Evolutionary conservation across 2,888 invertebrate species (phyloP), one percentile per base, ranked within the genome.

Genomic region (Dexiosoma caninum): DNA sequence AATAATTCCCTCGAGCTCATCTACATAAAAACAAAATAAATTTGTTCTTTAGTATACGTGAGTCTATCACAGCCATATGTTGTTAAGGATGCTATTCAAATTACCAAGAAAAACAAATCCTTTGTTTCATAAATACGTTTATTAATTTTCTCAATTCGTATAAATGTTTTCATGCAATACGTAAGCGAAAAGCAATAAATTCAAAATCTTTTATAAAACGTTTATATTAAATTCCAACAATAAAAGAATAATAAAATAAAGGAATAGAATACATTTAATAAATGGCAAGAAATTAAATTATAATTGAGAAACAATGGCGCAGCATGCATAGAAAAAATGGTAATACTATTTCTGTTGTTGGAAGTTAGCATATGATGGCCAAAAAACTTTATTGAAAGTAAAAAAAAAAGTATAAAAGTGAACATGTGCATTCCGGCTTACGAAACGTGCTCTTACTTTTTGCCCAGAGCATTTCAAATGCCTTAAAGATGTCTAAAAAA

Each of bases 131-230:
- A 55, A 51, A 66, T 62, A 49, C 53, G 44, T 42, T 53, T 66
- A 70, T 60, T 64, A 62, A 66, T 66, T 70, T 51, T 40, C 35
- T 27, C 19, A 64, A 67, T 40, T 32, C 60, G 12, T 55, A 12
- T 44, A 40, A 70, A 62, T 49, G 59, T 74, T 75, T 53, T 60
- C 30, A 75, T 80, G 79, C 70, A 46, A 40, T 27, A 53, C 74
- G 64, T 46, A 46, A 59, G 42, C 42, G 32, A 16, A 75, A 71
- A 71, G 75, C 70, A 75, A 80, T 80, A 80, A 80, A 80, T 80
- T 75, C 53, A 23, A 37, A 66, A 75, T 44, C 66, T 64, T 80
- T 71, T 75, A 66, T 70, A 75, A 70, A 79, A 64, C 75, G 70
- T 35, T 79, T 79, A 75, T 66, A 60, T 37, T 66, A 80, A 80